These are phyloP conservation scores for Ochropleura leucogaster DNA, from an alignment of 2,888 invertebrate species.

Conservation along the genomic window DNA sequence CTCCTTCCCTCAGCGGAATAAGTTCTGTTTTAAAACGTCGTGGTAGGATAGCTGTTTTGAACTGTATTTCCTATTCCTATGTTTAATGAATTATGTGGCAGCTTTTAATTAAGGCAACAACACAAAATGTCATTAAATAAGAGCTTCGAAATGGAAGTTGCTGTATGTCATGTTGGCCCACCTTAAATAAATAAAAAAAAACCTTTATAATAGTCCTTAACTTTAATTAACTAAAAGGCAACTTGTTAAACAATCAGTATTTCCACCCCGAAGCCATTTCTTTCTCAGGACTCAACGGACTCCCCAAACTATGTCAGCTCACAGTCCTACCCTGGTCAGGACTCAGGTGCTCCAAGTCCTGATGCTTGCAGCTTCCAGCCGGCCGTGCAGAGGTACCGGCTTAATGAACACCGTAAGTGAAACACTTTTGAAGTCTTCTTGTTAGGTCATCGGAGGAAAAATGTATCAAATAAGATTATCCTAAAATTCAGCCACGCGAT, in stretches of 20 bases:
- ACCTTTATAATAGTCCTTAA: too few relatives aligned
- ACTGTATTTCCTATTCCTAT: too few relatives aligned
- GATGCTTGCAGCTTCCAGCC: constrained; percentile 82
- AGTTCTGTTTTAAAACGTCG: too few relatives aligned
- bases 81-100: too few relatives aligned
- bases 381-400: constrained; percentile 81
- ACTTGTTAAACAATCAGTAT: background rate
- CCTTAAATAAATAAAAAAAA: too few relatives aligned
- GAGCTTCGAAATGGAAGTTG: too few relatives aligned
- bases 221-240: background rate
- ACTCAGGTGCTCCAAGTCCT: constrained; percentile 86
- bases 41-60: too few relatives aligned
- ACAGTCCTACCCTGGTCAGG: constrained; percentile 77
- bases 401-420: constrained; percentile 85
- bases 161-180: too few relatives aligned
- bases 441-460: background rate
- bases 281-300: constrained; percentile 77
- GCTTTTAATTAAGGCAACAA: too few relatives aligned
- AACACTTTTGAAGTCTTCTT: background rate
- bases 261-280: background rate
- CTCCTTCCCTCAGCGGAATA: too few relatives aligned
- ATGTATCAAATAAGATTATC: too few relatives aligned
- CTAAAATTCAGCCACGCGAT: background rate
- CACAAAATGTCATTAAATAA: too few relatives aligned
- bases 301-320: constrained; percentile 73